Conservation (phyloP, 2,888 invertebrate species). For the Loripinus fragilis region DNA sequence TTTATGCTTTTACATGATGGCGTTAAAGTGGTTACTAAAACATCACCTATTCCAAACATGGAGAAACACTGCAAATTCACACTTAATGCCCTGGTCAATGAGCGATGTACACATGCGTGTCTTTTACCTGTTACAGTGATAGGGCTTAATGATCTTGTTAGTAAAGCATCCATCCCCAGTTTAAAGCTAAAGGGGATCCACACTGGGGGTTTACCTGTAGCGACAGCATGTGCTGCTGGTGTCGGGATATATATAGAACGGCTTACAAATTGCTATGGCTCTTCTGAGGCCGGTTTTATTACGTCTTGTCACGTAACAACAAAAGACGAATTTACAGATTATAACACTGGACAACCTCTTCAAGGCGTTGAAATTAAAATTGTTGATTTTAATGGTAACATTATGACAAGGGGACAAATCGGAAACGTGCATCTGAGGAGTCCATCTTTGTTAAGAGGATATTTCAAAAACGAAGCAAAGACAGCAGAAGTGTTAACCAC, state of each 20-base stretch:
- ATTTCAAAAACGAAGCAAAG: constrained; percentile 24
- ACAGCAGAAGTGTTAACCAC: constrained; percentile 24
- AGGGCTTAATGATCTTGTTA: constrained; percentile 30
- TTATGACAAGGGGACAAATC: constrained; percentile 25
- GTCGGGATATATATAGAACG: constrained; percentile 22
- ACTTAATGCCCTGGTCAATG: constrained; percentile 22
- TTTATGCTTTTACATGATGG: constrained; percentile 41
- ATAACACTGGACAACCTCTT: constrained; percentile 28
- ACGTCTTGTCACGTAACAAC: constrained; percentile 18
- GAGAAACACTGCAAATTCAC: constrained; percentile 40
- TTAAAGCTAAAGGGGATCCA: constrained; percentile 37
- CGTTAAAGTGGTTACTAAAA: constrained; percentile 39
- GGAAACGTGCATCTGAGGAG: constrained; percentile 33
- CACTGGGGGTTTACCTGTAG: constrained; percentile 34
- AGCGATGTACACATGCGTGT: constrained; percentile 34
- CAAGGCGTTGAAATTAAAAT: constrained; percentile 43
- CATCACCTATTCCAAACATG: constrained; percentile 16
- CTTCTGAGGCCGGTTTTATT: constrained; percentile 35
- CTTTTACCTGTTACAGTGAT: constrained; percentile 34
- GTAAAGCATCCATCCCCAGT: background rate
- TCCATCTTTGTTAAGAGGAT: constrained; percentile 28
- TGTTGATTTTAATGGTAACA: constrained; percentile 21
- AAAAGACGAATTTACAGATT: constrained; percentile 11
- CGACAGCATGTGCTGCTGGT: constrained; percentile 32
- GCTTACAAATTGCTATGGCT: constrained; percentile 37